Conservation (phyloP, 2,113 vertebrate genomes). For the Polyodon spathula region DNA sequence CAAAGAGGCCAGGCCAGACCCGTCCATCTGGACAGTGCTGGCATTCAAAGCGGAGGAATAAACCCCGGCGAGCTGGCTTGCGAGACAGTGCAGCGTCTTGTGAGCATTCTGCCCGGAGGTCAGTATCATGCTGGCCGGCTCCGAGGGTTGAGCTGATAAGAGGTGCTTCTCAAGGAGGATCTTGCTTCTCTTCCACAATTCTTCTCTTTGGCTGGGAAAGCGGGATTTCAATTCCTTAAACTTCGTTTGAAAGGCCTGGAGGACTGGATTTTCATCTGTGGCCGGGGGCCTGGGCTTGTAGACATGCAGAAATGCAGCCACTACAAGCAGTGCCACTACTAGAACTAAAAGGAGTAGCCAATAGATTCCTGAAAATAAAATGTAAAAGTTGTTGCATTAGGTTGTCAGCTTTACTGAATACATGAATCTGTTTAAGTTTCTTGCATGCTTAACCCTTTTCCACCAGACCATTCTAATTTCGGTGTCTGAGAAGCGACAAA, state of each 20-base stretch:
- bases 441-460: too few species aligned
- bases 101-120: constrained; percentile 54
- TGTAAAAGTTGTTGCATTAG: too few species aligned
- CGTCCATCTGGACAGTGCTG: constrained; percentile 57
- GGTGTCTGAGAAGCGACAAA: too few species aligned
- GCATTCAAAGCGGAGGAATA: constrained; percentile 55
- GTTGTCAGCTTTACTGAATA: too few species aligned
- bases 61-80: constrained; percentile 51
- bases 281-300: too few species aligned
- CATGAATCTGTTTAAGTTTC: too few species aligned
- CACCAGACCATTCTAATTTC: too few species aligned
- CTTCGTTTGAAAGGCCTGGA: constrained; percentile 8
- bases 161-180: constrained; percentile 76
- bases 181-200: constrained; percentile 68
- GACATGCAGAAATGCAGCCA: too few species aligned
- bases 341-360: too few species aligned
- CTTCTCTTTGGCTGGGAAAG: constrained; percentile 67
- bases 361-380: too few species aligned
- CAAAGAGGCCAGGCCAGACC: constrained; percentile 36
- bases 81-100: constrained; percentile 71
- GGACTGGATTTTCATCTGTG: too few species aligned
- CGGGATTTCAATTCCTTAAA: constrained; percentile 48
- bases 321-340: too few species aligned
- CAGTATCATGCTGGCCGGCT: constrained; percentile 79
- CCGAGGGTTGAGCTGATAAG: constrained; percentile 42